Conservation (phyloP, 2,797 vertebrate genomes). For the Danio jaintianensis region DNA sequence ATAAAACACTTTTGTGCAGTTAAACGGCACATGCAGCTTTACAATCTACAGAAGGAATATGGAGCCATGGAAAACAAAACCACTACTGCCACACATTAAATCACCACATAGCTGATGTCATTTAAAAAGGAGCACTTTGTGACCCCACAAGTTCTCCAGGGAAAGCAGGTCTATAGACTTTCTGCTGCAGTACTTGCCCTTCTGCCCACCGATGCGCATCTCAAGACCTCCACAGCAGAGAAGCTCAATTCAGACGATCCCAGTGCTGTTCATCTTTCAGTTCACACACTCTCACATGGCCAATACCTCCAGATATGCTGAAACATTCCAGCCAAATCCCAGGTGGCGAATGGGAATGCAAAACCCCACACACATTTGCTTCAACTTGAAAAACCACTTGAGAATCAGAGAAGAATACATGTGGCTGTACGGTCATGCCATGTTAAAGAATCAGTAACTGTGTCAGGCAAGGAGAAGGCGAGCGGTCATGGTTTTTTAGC, state of each 20-base stretch:
- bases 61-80: neutral
- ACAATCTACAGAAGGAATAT: neutral
- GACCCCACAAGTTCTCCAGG: neutral
- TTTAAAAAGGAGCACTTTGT: constrained; percentile 16
- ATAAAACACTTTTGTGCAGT: too few relatives aligned
- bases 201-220: constrained; percentile 15
- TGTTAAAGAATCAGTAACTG: constrained; percentile 34
- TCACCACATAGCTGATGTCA: constrained; percentile 25
- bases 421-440: constrained; percentile 41
- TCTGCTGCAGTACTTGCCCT: neutral
- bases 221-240: constrained; percentile 9
- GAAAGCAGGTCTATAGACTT: constrained; percentile 18
- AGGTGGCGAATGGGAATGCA: neutral
- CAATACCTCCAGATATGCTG: neutral
- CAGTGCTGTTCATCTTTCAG: constrained; percentile 3
- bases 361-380: constrained; percentile 47
- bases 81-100: constrained; percentile 6
- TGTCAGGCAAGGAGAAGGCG: constrained; percentile 27
- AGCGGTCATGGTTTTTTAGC: constrained; percentile 60
- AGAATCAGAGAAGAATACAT: constrained; percentile 16
- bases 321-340: neutral
- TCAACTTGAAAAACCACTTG: constrained; percentile 52
- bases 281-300: constrained; percentile 26
- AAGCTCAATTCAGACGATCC: constrained; percentile 12
- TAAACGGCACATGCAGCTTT: neutral